Base-by-base conservation (phyloP, 2,888 invertebrate species). In the Sesamia inferens region DNA sequence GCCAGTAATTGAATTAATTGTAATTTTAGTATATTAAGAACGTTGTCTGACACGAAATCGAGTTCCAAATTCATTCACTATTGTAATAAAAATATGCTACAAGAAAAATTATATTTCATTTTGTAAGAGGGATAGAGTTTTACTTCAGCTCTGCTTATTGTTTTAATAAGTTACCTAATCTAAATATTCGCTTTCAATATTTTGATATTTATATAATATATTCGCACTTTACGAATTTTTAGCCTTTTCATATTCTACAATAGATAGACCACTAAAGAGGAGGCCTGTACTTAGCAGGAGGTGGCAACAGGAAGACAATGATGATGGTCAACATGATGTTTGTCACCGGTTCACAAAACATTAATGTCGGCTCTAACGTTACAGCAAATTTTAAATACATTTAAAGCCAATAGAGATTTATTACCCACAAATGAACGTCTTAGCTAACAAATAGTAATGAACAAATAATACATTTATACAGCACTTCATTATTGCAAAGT, bases 401-500 rank as follows among this genome's bases (percentile, higher is more conserved):
- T 82, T 69, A 79, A 79, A 79, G 79, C 72, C 63, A 63, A 61
- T 31, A 64, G 48, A 82, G 68, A 74, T 76, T 74, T 68, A 58
- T 65, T 72, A 65, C 39, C 58, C 59, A 62, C 67, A 70, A 80
- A 57, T 47, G 11, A 65, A 71, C 14, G 24, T 67, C 54, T 68
- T 64, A 79, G 71, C 62, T 72, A 79, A 75, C 51, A 71, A 47
- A 75, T 44, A 63, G 61, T 61, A 77, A 71, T 47, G 62, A 68
- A 69, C 64, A 59, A 69, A 75, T 63, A 68, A 67, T 66, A 74
- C 63, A 69, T 71, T 67, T 72, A 76, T 48, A 76, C 70, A 77
- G 74, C 74, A 81, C 75, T 71, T 39, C 57, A 71, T 85, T 85
- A 85, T 84, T 83, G 82, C 84, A 74, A 71, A 54, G 54, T 63